Conservation (phyloP, 2,113 vertebrate species). For the Oxygymnocypris stewartii region DNA sequence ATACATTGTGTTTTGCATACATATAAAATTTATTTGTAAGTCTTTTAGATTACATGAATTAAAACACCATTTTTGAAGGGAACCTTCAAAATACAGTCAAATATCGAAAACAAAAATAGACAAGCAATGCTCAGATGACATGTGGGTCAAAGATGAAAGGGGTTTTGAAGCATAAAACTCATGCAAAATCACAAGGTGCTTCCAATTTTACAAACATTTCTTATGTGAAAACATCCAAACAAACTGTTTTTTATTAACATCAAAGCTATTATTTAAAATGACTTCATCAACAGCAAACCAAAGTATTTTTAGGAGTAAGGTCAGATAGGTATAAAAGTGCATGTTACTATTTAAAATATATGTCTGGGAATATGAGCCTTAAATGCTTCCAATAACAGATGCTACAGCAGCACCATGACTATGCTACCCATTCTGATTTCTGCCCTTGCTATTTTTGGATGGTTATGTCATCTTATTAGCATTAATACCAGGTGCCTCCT, state of each 20-base stretch:
- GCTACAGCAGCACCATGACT: background rate
- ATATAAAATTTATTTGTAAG: too few species aligned
- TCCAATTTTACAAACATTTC: too few species aligned
- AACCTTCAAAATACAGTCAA: background rate
- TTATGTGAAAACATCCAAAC: too few species aligned
- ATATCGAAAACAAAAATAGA: background rate
- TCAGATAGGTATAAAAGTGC: background rate
- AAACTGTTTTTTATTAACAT: too few species aligned
- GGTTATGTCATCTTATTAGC: background rate
- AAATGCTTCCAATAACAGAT: background rate
- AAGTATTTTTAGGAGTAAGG: background rate
- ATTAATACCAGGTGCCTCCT: background rate
- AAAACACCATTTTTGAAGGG: background rate
- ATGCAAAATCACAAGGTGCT: too few species aligned
- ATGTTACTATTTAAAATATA: background rate
- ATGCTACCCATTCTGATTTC: background rate
- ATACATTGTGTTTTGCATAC: too few species aligned
- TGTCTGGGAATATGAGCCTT: background rate
- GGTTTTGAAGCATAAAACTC: background rate
- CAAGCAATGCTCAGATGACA: background rate
- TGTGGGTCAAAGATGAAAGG: background rate
- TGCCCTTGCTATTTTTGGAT: background rate
- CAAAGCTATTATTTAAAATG: background rate
- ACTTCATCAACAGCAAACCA: background rate
- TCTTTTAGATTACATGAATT: too few species aligned